Evolutionary conservation across 2,797 vertebrate genomes (phyloP).

Genomic region (Enteromius viviparus): DNA sequence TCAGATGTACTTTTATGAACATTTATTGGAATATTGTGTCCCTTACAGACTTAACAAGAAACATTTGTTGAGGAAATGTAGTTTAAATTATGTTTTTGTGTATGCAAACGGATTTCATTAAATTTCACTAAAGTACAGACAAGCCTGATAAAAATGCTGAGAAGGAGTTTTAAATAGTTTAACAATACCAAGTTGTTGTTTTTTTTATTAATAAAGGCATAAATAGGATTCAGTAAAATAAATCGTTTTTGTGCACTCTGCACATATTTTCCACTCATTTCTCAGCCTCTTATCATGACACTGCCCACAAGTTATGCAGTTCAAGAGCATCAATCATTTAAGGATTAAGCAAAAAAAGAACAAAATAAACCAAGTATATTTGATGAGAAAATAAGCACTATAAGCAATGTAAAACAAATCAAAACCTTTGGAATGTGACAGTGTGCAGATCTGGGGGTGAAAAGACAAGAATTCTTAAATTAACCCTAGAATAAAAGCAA

Average conservation of each 20-base stretch:
- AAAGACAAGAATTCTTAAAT: not conserved
- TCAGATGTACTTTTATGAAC: not conserved
- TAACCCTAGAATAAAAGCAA: not conserved
- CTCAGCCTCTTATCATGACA: constrained; percentile 14
- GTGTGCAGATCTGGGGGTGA: not conserved
- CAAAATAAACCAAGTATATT: not conserved
- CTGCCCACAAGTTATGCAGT: not conserved
- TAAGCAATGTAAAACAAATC: not conserved
- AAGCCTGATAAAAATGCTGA: not conserved
- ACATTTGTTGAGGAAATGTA: not conserved
- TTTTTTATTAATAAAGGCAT: not conserved
- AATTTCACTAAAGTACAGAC: not conserved
- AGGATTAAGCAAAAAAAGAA: not conserved
- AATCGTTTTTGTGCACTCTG: not conserved
- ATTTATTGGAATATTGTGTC: not conserved
- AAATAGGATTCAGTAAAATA: not conserved
- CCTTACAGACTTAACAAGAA: not conserved
- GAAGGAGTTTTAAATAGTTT: not conserved
- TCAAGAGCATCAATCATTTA: not conserved
- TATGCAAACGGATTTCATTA: not conserved
- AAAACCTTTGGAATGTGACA: not conserved
- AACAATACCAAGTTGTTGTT: not conserved
- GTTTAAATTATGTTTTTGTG: not conserved
- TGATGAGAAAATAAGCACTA: not conserved
- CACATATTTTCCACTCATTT: constrained; percentile 17